Base-by-base conservation (phyloP, 92 coral and sea anemone species). In the Plumapathes pennacea region DNA sequence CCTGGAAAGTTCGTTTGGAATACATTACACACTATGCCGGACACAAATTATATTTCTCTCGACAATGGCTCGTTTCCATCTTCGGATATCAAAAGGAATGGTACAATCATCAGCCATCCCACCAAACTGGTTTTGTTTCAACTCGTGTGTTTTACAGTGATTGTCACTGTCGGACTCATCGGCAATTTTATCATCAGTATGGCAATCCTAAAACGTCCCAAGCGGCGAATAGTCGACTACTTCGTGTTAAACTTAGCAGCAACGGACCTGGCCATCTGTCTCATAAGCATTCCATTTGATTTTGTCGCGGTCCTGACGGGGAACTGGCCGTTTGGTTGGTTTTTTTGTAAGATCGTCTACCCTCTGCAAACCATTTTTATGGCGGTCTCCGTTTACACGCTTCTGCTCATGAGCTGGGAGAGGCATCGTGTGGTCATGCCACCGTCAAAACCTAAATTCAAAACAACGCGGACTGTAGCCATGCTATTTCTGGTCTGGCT, bases 391-490 rank as follows among this genome's bases (percentile, higher is more conserved):
- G 96, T 87, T 0, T 83, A 78, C 22, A 87, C 96, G 11, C 27
- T 87, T 25, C 56, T 87, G 7, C 78, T 86, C 53, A 83, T 87
- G 96, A 87, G 96, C 57, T 71, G 85, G 46, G 96, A 87, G 51
- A 72, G 96, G 12, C 57, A 81, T 32, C 73, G 96, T 26, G 72
- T 86, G 1, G 80, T 87, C 3, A 87, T 87, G 27, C 71, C 82
- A 3, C 84, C 96, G 2, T 78, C 83, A 9, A 77, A 77, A 47
- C 96, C 96, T 3, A 76, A 72, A 61, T 46, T 83, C 12, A 87
- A 77, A 50, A 56, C 81, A 14, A 66, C 60, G 54, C 41, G 84
- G n/a, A 76, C 89, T 0, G 26, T 77, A 4, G 38, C 62, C 6
- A 54, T 84, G 0, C 38, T 86, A 22, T 21, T 54, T 4, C 30